These are phyloP conservation scores for Euwallacea fornicatus DNA, from an alignment of 1,140 invertebrate genomes.

Conservation along the genomic window DNA sequence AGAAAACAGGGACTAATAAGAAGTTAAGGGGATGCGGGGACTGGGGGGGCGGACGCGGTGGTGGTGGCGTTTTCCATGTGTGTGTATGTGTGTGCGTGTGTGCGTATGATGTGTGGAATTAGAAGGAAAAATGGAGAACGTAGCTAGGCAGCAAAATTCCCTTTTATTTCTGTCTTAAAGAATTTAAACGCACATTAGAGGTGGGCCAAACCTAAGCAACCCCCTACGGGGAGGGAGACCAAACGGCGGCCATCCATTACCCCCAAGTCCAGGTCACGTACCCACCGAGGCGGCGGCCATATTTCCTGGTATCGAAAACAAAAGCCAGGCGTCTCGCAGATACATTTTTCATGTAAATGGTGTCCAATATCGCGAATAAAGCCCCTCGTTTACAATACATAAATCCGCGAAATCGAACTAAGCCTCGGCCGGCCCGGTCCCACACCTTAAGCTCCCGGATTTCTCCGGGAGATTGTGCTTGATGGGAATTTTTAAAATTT, in stretches of 20 bases:
- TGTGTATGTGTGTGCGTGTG: constrained; percentile 19
- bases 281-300: constrained; percentile 48
- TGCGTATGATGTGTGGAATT: constrained; percentile 38
- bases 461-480: constrained; percentile 30
- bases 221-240: constrained; percentile 4
- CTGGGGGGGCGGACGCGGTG: constrained; percentile 2
- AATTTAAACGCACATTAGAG: background rate
- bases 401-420: constrained; percentile 55
- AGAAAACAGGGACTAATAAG: constrained; percentile 40
- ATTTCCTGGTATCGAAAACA: constrained; percentile 56
- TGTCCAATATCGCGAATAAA: constrained; percentile 55
- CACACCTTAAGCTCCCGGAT: constrained; percentile 32
- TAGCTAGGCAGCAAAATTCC: background rate
- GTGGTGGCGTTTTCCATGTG: constrained; percentile 25
- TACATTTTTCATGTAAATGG: constrained; percentile 57
- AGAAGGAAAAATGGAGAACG: constrained; percentile 26
- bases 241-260: constrained; percentile 52
- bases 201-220: background rate
- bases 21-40: constrained; percentile 21
- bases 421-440: constrained; percentile 27
- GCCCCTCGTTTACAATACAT: constrained; percentile 56
- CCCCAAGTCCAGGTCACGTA: constrained; percentile 46
- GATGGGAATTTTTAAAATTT: constrained; percentile 36
- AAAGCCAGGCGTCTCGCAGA: constrained; percentile 53
- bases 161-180: no score